A percentile compares a stretch with the other conserved stretches of the same genome.
Conservation (phyloP, 2,888 invertebrate species). For the Xestia c-nigrum region DNA sequence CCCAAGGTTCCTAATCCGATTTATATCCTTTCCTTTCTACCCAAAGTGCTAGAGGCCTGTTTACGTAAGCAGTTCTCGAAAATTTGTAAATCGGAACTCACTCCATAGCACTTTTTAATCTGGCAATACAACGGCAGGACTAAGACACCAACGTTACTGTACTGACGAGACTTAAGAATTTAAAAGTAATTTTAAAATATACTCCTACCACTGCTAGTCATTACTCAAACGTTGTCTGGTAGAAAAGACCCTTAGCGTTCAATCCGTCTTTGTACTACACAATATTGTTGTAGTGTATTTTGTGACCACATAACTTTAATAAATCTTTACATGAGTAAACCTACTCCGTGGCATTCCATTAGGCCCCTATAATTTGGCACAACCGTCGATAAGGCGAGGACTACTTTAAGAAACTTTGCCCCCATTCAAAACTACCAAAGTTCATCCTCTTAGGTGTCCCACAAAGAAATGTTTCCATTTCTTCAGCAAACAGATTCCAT, state of each 20-base stretch:
- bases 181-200: neutral
- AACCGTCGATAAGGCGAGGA: conserved; percentile 27
- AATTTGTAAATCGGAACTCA: neutral
- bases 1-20: neutral
- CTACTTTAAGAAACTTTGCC: conserved; percentile 44
- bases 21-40: neutral
- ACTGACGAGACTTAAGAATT: neutral
- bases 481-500: conserved; percentile 60
- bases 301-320: conserved; percentile 11
- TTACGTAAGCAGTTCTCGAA: neutral
- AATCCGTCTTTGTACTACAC: neutral
- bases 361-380: conserved; percentile 18
- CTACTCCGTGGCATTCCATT: conserved; percentile 27
- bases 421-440: conserved; percentile 54
- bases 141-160: neutral
- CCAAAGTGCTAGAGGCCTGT: neutral
- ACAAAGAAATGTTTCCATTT: conserved; percentile 54
- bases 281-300: neutral
- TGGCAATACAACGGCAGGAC: neutral
- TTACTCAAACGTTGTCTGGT: neutral
- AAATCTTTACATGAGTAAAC: neutral
- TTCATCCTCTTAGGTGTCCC: conserved; percentile 33
- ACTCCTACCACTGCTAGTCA: neutral
- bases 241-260: neutral
- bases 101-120: neutral